These are phyloP conservation scores for Acipenser ruthenus DNA, from an alignment of 2,797 vertebrate genomes.

Conservation along the genomic window DNA sequence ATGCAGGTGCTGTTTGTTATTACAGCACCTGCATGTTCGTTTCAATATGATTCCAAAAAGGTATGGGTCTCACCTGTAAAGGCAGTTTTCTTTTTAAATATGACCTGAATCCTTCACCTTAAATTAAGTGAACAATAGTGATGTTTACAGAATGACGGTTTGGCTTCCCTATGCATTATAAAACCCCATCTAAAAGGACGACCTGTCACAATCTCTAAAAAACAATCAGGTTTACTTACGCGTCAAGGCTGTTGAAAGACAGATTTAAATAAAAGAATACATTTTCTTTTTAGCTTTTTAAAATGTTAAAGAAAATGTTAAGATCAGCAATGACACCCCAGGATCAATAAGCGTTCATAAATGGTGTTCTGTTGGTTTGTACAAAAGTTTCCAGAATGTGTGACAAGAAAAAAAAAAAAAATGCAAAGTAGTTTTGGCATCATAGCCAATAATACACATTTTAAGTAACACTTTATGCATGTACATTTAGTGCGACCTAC, in stretches of 20 bases:
- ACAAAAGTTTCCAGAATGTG: conserved; percentile 47
- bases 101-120: conserved; percentile 65
- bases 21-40: neutral
- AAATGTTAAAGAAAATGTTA: conserved; percentile 37
- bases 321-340: conserved; percentile 34
- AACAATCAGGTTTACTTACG: conserved; percentile 62
- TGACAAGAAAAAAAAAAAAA: conserved; percentile 32
- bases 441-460: too few relatives aligned
- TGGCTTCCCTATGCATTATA: conserved; percentile 57
- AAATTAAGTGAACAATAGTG: conserved; percentile 62
- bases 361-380: conserved; percentile 55
- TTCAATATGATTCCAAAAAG: conserved; percentile 25
- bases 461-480: too few relatives aligned
- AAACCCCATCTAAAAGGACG: conserved; percentile 57
- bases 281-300: conserved; percentile 53
- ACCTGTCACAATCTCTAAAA: conserved; percentile 56
- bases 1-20: neutral
- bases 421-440: too few relatives aligned
- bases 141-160: conserved; percentile 52
- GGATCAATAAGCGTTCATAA: conserved; percentile 47
- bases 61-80: conserved; percentile 49
- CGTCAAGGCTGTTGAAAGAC: conserved; percentile 46
- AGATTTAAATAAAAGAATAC: conserved; percentile 48
- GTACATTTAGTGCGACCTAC: too few relatives aligned
- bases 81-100: conserved; percentile 39